Evolutionary conservation across 1,140 invertebrate genomes (phyloP), one percentile per base, ranked within the genome.

Genomic region (Pectinophora gossypiella): DNA sequence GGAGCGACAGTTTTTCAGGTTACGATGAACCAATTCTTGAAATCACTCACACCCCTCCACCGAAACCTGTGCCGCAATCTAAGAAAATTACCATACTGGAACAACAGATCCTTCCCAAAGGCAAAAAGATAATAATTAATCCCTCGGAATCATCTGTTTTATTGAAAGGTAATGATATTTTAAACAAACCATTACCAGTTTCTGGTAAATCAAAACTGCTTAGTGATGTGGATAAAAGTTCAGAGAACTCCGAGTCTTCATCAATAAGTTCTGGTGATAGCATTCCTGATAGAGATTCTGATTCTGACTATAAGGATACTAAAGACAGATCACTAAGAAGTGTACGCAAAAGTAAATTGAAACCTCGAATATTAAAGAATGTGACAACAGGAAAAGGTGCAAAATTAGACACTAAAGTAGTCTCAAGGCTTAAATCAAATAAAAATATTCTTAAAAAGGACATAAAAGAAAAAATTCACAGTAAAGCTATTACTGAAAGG

Each of bases 1-100:
- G 58, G 48, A 79, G 48, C 69, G 81, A 87, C 10, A 61, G 56
- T 56, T 75, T 67, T 50, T 38, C 62, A 50, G 58, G 57, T 47
- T 83, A 73, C 77, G 74, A 79, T 71, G 81, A 87, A 54, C 72
- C 80, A 7, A 67, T 85, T 43, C 78, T 85, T 69, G 75, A 87
- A 63, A 85, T 87, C 36, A 76, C 72, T 48, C 76, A 80, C 38
- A 75, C 75, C 46, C 72, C 80, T 50, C 76, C 72, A 54, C 76
- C 80, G 56, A 85, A 80, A 69, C 74, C 81, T 51, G 64, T 83
- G 45, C 64, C 77, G n/a, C 83, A 49, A 61, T 69, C 81, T 27
- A 89, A 89, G 62, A 89, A 88, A 60, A 88, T 89, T 13, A 87
- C 87, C 13, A 85, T 89, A 46, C 63, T 88, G 53, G 87, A 89